A percentile compares a stretch with the other conserved stretches of the same genome.
phyloP scores from a whole-genome alignment of 2,113 vertebrate species.

The Collichthys lucidus region DNA sequence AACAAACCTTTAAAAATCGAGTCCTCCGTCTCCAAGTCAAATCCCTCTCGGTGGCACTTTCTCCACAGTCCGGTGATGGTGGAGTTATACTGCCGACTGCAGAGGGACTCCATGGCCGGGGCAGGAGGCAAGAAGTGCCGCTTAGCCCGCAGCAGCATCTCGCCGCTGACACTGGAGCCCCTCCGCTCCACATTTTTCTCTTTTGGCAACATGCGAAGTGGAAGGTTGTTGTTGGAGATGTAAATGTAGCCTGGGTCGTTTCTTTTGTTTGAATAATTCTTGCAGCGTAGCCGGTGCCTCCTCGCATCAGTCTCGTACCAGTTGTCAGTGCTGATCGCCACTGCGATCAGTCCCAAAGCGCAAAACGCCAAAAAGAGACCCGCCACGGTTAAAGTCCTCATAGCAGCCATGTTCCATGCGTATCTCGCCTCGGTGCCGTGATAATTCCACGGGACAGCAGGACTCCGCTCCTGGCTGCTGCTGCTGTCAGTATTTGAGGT shows the following conservation, averaged over 20 bases:
- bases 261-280: slow-evolving; percentile 89
- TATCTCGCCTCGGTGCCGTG: slow-evolving; percentile 64
- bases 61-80: slow-evolving; percentile 91
- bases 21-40: slow-evolving; percentile 91
- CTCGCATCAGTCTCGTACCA: slow-evolving; percentile 94
- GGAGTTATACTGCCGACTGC: slow-evolving; percentile 92
- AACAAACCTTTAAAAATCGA: slow-evolving; percentile 88
- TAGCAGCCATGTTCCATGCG: slow-evolving; percentile 86
- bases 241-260: slow-evolving; percentile 92
- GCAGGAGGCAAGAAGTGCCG: slow-evolving; percentile 82
- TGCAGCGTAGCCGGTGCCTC: slow-evolving; percentile 91
- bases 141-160: slow-evolving; percentile 74
- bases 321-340: slow-evolving; percentile 92
- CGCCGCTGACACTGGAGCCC: slow-evolving; percentile 63
- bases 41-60: slow-evolving; percentile 89
- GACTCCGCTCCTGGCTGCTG: slow-evolving; percentile 66
- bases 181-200: slow-evolving; percentile 63
- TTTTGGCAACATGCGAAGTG: slow-evolving; percentile 87
- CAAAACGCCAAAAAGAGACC: slow-evolving; percentile 91
- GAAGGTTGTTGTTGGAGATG: slow-evolving; percentile 90
- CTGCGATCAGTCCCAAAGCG: slow-evolving; percentile 87
- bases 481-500: slow-evolving; percentile 63
- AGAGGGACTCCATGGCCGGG: slow-evolving; percentile 88
- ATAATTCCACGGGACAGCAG: slow-evolving; percentile 71
- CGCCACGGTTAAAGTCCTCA: slow-evolving; percentile 90